A percentile compares a stretch with the other conserved stretches of the same genome.
Evolutionary conservation across 2,888 invertebrate species (phyloP).

Genomic region (Aplocera efformata): DNA sequence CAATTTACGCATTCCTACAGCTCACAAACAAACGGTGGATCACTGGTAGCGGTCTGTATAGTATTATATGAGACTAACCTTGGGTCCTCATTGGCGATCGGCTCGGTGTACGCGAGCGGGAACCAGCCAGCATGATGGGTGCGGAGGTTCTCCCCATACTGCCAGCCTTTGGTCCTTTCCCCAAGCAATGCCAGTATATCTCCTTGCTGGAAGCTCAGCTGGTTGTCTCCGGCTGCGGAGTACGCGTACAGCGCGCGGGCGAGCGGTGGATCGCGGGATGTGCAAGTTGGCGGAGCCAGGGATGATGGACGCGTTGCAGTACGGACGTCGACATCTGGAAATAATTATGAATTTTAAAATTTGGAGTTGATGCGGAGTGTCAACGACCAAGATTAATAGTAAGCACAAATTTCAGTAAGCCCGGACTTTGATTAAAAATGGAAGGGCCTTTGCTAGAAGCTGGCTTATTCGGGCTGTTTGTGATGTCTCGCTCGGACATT

Average conservation of each 20-base stretch:
- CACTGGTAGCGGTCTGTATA: no score
- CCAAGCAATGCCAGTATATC: slow-evolving; percentile 94
- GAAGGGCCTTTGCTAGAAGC: no score
- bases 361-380: no score
- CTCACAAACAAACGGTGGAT: no score
- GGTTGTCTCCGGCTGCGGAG: slow-evolving; percentile 93
- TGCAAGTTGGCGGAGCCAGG: slow-evolving; percentile 80
- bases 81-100: slow-evolving; percentile 82
- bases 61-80: slow-evolving; percentile 3
- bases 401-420: no score
- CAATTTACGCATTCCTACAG: no score
- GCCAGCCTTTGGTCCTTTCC: slow-evolving; percentile 96
- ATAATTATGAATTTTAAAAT: not conserved
- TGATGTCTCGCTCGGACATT: no score
- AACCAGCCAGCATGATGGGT: slow-evolving; percentile 98
- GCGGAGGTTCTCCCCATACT: slow-evolving; percentile 96
- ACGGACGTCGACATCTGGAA: slow-evolving; percentile 57
- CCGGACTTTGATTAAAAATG: no score
- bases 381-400: no score
- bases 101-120: slow-evolving; percentile 95
- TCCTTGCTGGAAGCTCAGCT: slow-evolving; percentile 94
- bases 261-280: slow-evolving; percentile 85
- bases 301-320: slow-evolving; percentile 82
- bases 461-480: no score
- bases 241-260: slow-evolving; percentile 94